phyloP scores from a whole-genome alignment of 2,113 vertebrate species.

The Callipepla squamata region DNA sequence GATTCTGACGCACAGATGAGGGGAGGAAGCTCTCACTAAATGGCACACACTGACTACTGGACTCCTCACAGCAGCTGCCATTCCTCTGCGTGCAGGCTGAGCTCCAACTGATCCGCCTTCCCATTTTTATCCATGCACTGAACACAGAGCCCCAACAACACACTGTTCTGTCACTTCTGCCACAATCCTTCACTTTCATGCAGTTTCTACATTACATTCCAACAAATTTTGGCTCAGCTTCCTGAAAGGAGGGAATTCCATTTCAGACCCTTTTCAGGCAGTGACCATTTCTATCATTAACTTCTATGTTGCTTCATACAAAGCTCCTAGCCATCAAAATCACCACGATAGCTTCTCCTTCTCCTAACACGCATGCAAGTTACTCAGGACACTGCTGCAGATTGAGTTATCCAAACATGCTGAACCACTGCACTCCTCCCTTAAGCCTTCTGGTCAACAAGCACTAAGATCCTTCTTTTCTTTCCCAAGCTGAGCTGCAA shows the following conservation, averaged over 20 bases:
- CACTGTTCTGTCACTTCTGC: neutral
- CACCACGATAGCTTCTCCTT: neutral
- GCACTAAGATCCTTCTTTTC: neutral
- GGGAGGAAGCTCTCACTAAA: neutral
- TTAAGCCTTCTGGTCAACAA: neutral
- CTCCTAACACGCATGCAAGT: neutral
- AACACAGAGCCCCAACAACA: neutral
- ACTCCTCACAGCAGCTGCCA: neutral
- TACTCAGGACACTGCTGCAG: neutral
- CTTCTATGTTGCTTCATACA: neutral
- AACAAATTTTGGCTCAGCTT: neutral
- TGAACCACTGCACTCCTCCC: neutral
- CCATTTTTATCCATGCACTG: fast-evolving
- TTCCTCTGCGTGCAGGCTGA: neutral
- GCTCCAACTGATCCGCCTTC: neutral
- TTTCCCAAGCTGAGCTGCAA: neutral
- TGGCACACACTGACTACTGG: neutral
- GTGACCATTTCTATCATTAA: neutral
- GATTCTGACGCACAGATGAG: neutral
- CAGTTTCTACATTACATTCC: neutral
- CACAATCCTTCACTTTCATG: neutral
- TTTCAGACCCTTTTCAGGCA: neutral
- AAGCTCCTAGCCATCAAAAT: neutral
- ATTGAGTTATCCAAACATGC: neutral
- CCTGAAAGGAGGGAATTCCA: neutral